Evolutionary conservation across 2,888 invertebrate species (phyloP), one percentile per base, ranked within the genome.

Genomic region (Spodoptera littoralis): DNA sequence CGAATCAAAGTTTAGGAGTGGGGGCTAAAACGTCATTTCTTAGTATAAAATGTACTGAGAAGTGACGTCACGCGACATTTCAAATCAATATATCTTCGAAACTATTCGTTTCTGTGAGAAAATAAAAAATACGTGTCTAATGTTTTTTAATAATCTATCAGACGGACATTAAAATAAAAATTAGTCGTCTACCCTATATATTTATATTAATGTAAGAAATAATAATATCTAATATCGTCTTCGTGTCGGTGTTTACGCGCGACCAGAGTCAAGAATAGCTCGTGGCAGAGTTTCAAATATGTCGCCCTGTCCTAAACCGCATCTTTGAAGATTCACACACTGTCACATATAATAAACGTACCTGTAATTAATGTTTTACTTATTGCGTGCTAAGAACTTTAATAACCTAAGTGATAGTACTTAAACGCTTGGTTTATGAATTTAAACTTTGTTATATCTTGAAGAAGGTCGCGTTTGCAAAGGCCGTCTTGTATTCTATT

Each of bases 281-380:
- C 75, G 90, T 94, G 94, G 94, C 94, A 94, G 87, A 86, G 94
- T 86, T 93, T 94, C 94, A 94, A 94, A 94, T 94, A 94, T 94
- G 94, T 94, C 93, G 90, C 88, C 75, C 85, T 88, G 88, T 89
- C 90, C 88, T 85, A 90, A 90, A 89, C 87, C 87, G 84, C 86
- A 88, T 88, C 87, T 87, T 81, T 80, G 76, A 85, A 84, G 77
- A 85, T 87, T 88, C 79, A 83, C 85, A 77, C 80, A 82, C 83
- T 86, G 84, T 85, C 86, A 84, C 77, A 83, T 81, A 83, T 83
- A 84, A 83, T 83, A 77, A 76, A 61, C 57, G 51, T 77, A 84
- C 82, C 79, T 84, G 75, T 70, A 75, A 79, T 76, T 71, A 57
- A 76, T 74, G n/a, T 48, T 43, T 45, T 55, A 50, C 52, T 59